Conservation (phyloP, 2,888 invertebrate species). For the Diploptera punctata region DNA sequence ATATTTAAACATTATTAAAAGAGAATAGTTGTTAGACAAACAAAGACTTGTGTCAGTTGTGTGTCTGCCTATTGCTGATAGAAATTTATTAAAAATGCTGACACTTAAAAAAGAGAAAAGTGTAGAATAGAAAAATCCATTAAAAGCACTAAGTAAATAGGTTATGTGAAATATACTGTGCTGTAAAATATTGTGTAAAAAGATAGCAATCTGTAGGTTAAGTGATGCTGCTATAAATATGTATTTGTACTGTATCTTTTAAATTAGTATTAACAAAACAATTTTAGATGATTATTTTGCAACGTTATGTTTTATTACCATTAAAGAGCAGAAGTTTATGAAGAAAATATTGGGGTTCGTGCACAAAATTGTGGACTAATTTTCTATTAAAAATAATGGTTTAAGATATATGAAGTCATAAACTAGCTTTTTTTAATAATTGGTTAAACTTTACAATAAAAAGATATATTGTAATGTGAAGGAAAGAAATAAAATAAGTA, state of each 20-base stretch:
- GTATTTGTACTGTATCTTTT: not conserved
- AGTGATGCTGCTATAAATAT: not conserved
- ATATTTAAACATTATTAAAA: slow-evolving; percentile 35
- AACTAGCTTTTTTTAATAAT: no score
- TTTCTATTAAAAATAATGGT: no score
- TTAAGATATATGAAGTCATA: no score
- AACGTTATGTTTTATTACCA: not conserved
- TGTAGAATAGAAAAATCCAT: slow-evolving; percentile 13
- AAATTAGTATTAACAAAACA: not conserved
- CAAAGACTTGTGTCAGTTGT: slow-evolving; percentile 30
- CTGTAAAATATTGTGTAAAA: not conserved
- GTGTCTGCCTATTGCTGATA: slow-evolving; percentile 36
- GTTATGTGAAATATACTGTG: not conserved
- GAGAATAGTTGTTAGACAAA: slow-evolving; percentile 32
- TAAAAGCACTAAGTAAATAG: not conserved
- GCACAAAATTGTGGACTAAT: no score
- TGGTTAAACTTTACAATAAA: no score
- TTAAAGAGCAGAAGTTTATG: no score
- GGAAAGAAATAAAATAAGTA: no score
- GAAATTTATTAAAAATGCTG: slow-evolving; percentile 28
- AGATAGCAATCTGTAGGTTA: not conserved
- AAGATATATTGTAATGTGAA: no score
- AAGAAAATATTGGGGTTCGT: no score
- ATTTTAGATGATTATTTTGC: not conserved
- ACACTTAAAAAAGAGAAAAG: slow-evolving; percentile 33